Evolutionary conservation across 2,113 vertebrate genomes (phyloP), one percentile per base, ranked within the genome.

Genomic region (Pycnonotus jocosus): DNA sequence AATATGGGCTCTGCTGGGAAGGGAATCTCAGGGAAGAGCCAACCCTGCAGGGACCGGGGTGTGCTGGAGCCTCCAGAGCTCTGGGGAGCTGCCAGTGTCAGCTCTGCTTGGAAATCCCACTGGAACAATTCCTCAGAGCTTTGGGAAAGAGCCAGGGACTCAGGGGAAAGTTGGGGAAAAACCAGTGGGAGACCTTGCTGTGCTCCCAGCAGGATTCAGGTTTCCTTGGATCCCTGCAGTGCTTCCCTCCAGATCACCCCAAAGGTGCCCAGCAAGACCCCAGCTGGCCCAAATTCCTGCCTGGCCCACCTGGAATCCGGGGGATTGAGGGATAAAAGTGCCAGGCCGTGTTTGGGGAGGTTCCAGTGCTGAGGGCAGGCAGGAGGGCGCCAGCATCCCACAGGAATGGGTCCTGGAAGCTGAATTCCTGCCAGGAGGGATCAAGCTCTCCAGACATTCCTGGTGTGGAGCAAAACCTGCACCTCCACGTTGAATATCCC

Each of bases 31-130:
- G 11, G 65, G 44, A 80, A 40, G 35, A 40, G 21, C 20, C 72
- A 37, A 2, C 10, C n/a, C 58, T 53, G 18, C 0, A 1, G 37
- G 2, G 5, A 9, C 13, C 0, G 0, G 53, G 68, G 4, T 14
- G 19, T 2, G 3, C 54, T 38, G 66, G 33, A 50, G 22, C 38
- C 13, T 6, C 25, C 83, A 68, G 48, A 13, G 45, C n/a, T 60
- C 0, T 57, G 64, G 50, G 68, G 54, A 73, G 72, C 45, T 73
- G 44, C 35, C 54, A 23, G 50, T 0, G 22, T 5, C 31, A 38
- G 35, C 30, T 37, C 12, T 23, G 51, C 57, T 21, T 9, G 6
- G 58, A 15, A 56, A 81, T 33, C 24, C 37, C 44, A 4, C 40
- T 24, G 65, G 31, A 25, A 19, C 0, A 0, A 12, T 6, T 69